Base-by-base conservation (phyloP, 2,888 invertebrate species). In the Rhogogaster chlorosoma region DNA sequence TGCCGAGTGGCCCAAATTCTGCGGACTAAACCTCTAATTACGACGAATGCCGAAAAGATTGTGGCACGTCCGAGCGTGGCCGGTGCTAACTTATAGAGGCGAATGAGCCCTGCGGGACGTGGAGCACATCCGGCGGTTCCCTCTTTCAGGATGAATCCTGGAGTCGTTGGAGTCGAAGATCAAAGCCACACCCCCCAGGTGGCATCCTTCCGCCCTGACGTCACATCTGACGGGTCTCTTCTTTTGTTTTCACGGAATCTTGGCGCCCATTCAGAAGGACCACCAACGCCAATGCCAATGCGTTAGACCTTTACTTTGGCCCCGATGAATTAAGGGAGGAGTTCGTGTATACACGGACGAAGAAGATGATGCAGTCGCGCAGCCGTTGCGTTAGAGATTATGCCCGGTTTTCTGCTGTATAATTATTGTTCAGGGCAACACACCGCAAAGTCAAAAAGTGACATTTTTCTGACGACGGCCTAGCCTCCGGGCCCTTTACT, bases 121-220 rank as follows among this genome's bases (percentile, higher is more conserved):
- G 12, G 29, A 61, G 64, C 45, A 83, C 67, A 83, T 80, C 45
- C 83, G 78, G 83, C 83, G 83, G 83, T 83, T 42, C 67, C 67
- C 45, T 83, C 67, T 64, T 83, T 83, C 67, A 45, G 83, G 42
- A 83, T 29, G 26, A 83, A 83, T 70, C 83, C 67, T n/a, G 67
- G 83, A 83, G 67, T 83, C 67, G 83, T 45, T 70, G 29, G 49
- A 83, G 83, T 61, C 83, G 84, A 84, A 87, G 86, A 85, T 70
- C 84, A 84, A 87, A 88, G 90, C 91, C 92, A 91, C 92, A 92
- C 91, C 92, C 92, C 87, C 57, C 64, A 87, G 87, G 89, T 88
- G 90, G 89, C 89, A 90, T 92, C 91, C 90, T 91, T 91, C 91
- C 91, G 90, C 87, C 92, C 89, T 77, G 84, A 84, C 67, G 57